Evolutionary conservation across 2,888 invertebrate genomes (phyloP).

Genomic region (Hymenopus coronatus): DNA sequence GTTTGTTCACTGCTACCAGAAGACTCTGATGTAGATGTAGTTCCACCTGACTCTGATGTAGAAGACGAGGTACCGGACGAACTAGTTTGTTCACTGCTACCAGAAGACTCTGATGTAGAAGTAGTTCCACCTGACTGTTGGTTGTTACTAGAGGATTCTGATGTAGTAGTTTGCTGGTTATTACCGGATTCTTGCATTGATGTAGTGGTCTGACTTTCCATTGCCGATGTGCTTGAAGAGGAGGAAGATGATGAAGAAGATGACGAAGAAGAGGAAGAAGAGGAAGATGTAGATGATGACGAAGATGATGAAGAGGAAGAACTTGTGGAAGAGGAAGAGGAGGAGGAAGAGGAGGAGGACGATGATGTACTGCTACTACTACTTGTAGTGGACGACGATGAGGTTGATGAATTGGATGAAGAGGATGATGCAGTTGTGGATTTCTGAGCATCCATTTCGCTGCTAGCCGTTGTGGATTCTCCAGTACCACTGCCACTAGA

Average conservation of each 20-base stretch:
- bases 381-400: background rate
- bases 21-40: background rate
- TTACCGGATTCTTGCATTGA: background rate
- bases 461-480: background rate
- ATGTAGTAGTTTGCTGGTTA: background rate
- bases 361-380: slow-evolving; percentile 5
- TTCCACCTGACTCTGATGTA: background rate
- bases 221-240: slow-evolving; percentile 2
- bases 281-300: background rate
- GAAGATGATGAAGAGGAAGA: background rate
- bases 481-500: background rate
- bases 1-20: slow-evolving; percentile 8
- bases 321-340: background rate
- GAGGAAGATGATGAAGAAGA: slow-evolving; percentile 1
- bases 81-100: slow-evolving; percentile 3
- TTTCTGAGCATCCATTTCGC: background rate
- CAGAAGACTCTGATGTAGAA: slow-evolving; percentile 12
- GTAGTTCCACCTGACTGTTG: slow-evolving; percentile 22
- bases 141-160: background rate
- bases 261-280: slow-evolving; percentile 1
- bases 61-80: background rate
- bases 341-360: background rate
- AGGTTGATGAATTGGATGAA: background rate
- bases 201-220: background rate
- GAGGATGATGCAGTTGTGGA: background rate